Conservation (phyloP, 2,113 vertebrate genomes). For the Pomatorhinus ruficollis region DNA sequence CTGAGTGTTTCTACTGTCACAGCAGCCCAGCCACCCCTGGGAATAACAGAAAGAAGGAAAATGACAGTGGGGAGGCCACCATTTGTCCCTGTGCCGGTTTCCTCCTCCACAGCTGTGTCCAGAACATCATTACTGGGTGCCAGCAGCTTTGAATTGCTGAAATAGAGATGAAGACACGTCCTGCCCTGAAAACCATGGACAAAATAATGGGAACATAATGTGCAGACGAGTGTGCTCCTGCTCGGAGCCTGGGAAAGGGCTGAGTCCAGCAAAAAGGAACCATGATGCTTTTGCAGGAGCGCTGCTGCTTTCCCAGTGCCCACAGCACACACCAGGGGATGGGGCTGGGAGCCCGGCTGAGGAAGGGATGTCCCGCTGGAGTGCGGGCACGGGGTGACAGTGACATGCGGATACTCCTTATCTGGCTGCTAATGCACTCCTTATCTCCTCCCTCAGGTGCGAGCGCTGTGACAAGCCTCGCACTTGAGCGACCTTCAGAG, state of each 20-base stretch:
- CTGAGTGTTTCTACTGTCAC: not conserved
- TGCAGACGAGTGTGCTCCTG: not conserved
- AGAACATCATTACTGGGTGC: not conserved
- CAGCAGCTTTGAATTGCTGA: not conserved
- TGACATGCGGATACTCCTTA: not conserved
- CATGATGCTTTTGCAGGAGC: not conserved
- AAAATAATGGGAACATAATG: not conserved
- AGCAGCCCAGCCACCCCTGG: not conserved
- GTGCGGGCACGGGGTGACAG: not conserved
- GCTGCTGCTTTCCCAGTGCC: not conserved
- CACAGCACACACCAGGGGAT: not conserved
- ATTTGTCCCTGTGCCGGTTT: not conserved
- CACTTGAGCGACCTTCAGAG: not conserved
- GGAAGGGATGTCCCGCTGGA: not conserved
- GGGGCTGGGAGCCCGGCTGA: not conserved
- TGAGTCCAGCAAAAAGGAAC: not conserved
- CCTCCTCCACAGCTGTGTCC: not conserved
- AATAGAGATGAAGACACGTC: not conserved
- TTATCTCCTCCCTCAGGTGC: slow-evolving; percentile 10
- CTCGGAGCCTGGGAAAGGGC: not conserved
- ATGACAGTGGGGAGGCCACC: not conserved
- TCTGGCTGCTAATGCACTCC: slow-evolving; percentile 35
- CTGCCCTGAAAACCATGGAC: not conserved
- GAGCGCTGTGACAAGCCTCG: not conserved
- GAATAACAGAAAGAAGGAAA: not conserved